These are phyloP conservation scores for Ficedula albicollis DNA, from an alignment of 2,797 vertebrate genomes.

Conservation along the genomic window DNA sequence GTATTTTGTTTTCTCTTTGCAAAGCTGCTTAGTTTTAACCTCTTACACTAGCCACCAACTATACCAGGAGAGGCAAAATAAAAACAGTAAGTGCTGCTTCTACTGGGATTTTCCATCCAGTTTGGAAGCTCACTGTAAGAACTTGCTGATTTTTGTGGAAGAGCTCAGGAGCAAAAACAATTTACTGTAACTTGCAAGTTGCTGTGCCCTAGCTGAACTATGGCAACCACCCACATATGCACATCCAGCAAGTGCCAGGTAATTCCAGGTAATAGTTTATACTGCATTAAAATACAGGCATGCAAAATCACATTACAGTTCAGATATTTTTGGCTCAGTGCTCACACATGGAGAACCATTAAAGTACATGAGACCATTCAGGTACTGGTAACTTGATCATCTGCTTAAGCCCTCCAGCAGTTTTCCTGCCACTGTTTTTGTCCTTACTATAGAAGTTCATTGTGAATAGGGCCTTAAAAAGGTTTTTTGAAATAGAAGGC, in stretches of 20 bases:
- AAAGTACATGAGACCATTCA: background rate
- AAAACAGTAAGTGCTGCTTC: background rate
- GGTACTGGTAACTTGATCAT: background rate
- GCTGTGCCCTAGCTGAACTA: background rate
- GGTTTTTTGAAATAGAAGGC: background rate
- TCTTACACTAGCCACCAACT: background rate
- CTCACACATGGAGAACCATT: background rate
- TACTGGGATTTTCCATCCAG: background rate
- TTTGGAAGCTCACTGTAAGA: background rate
- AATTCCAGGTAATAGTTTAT: background rate
- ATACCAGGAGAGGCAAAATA: background rate
- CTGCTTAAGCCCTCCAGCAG: background rate
- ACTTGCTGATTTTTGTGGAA: background rate
- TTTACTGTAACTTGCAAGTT: background rate
- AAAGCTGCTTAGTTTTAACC: background rate
- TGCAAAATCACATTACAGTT: background rate
- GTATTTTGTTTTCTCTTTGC: background rate
- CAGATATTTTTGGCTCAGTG: background rate
- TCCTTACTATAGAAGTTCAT: background rate
- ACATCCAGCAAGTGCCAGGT: background rate
- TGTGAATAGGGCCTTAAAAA: background rate
- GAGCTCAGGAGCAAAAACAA: background rate
- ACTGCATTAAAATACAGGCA: background rate
- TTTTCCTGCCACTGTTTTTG: background rate
- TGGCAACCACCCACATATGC: background rate